Base-by-base conservation (phyloP, 2,888 invertebrate genomes). In the Watsonalla cultraria region DNA sequence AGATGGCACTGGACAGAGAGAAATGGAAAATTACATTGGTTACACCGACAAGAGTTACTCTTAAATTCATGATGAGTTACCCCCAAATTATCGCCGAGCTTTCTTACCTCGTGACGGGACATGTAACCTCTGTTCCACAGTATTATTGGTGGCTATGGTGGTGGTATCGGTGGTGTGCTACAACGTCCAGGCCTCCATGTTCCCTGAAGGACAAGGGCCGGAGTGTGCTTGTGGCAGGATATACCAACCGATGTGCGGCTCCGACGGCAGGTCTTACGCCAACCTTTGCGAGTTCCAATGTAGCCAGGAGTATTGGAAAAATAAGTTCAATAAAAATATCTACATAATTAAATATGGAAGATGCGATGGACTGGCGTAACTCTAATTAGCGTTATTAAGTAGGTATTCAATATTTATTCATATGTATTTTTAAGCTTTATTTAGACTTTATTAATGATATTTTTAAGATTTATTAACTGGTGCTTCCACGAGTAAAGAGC, bases 241-340 rank as follows among this genome's bases (percentile, higher is more conserved):
- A 24, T 91, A 85, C 68, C 24, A 56, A 6, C 92, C 92, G 0
- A 56, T 91, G 7, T 92, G 92, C 65, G 90, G 78, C 0, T 75
- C 82, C 0, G 72, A 89, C 65, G 71, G 79, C 1, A 61, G 46
- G 4, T 85, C 80, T 0, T 91, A 83, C 61, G 81, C 80, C 52
- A 92, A 80, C 61, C 48, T 48, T 5, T 92, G 92, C 69, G 83
- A 86, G 57, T 86, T 82, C 56, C 37, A 80, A 0, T 92, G 92
- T 65, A 60, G 70, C 2, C 64, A 66, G 0, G 58, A 70, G 0
- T 65, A 53, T 52, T 52, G 70, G 33, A 54, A 52, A 13, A 39
- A 54, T 7, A 55, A 54, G 9, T 58, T 45, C 13, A 60, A 60
- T 5, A 51, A 54, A 2, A 45, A 64, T 0, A 50, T 78, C 15